Evolutionary conservation across 1,140 invertebrate genomes (phyloP).

Genomic region (Drosophila burlai): DNA sequence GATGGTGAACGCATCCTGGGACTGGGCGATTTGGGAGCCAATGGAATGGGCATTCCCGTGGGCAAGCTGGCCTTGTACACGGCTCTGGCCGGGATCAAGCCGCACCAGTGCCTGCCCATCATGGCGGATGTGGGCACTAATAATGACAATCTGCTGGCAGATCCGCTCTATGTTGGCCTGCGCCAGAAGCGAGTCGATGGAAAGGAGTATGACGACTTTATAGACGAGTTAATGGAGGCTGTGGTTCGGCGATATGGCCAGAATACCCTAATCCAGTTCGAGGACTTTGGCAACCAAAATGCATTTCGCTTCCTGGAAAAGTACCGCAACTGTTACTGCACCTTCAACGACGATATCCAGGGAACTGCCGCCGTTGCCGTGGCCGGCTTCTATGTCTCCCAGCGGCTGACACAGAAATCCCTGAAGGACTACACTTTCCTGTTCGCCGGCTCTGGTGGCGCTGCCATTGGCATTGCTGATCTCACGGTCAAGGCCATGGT

Average conservation of each 20-base stretch:
- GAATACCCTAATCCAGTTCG: slow-evolving; percentile 96
- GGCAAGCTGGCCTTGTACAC: slow-evolving; percentile 97
- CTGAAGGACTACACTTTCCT: slow-evolving; percentile 94
- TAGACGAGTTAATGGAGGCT: slow-evolving; percentile 99
- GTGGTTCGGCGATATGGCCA: slow-evolving; percentile 96
- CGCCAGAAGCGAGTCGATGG: slow-evolving; percentile 94
- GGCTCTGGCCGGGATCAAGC: slow-evolving; percentile 96
- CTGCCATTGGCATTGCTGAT: slow-evolving; percentile 94
- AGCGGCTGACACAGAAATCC: slow-evolving; percentile 92
- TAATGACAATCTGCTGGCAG: slow-evolving; percentile 94
- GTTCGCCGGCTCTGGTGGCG: slow-evolving; percentile 97
- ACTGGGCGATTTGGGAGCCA: slow-evolving; percentile 96
- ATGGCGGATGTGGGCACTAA: slow-evolving; percentile 97
- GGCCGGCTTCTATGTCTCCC: slow-evolving; percentile 94
- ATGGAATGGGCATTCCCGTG: slow-evolving; percentile 96
- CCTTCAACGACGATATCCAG: slow-evolving; percentile 99
- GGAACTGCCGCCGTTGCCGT: slow-evolving; percentile 97
- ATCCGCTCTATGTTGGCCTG: slow-evolving; percentile 98
- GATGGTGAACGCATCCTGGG: slow-evolving; percentile 98
- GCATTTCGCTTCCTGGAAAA: slow-evolving; percentile 96
- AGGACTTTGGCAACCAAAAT: slow-evolving; percentile 98
- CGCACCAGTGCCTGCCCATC: slow-evolving; percentile 96
- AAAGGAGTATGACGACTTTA: slow-evolving; percentile 95
- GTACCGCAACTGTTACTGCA: slow-evolving; percentile 97
- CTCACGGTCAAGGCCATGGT: slow-evolving; percentile 95